phyloP scores from a whole-genome alignment of 2,113 vertebrate species.

The Macrotus californicus region DNA sequence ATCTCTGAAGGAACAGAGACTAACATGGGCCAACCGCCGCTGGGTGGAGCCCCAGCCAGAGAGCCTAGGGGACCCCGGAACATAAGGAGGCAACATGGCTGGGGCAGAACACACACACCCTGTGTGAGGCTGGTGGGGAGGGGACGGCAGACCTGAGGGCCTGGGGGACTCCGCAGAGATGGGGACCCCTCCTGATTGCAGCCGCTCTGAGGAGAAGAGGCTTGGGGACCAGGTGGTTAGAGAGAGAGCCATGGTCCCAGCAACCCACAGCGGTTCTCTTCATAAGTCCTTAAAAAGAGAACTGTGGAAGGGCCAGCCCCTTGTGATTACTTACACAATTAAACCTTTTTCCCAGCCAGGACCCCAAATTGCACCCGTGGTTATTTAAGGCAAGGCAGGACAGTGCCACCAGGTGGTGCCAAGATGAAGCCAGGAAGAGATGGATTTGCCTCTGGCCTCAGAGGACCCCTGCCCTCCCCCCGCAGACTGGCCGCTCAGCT shows the following conservation, averaged over 20 bases:
- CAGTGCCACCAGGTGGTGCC: background rate
- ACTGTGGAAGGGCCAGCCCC: background rate
- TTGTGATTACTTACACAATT: background rate
- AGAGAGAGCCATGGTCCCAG: background rate
- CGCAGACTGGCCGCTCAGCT: fast-evolving
- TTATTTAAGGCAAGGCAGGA: background rate
- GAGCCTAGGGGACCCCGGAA: background rate
- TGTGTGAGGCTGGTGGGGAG: background rate
- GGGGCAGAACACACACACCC: no score
- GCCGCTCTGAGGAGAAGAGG: background rate
- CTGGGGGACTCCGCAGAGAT: background rate
- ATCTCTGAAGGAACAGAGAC: background rate
- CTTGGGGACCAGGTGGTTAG: background rate
- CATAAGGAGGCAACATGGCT: background rate
- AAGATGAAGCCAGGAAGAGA: background rate
- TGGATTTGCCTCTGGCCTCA: background rate
- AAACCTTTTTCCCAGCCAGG: background rate
- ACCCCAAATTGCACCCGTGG: background rate
- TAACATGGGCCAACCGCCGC: no score
- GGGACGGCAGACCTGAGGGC: background rate
- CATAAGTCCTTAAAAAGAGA: background rate
- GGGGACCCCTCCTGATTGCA: background rate
- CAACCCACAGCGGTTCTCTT: background rate
- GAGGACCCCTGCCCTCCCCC: background rate
- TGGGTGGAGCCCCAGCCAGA: background rate